phyloP scores from a whole-genome alignment of 2,888 invertebrate genomes.

The Diadromus collaris region DNA sequence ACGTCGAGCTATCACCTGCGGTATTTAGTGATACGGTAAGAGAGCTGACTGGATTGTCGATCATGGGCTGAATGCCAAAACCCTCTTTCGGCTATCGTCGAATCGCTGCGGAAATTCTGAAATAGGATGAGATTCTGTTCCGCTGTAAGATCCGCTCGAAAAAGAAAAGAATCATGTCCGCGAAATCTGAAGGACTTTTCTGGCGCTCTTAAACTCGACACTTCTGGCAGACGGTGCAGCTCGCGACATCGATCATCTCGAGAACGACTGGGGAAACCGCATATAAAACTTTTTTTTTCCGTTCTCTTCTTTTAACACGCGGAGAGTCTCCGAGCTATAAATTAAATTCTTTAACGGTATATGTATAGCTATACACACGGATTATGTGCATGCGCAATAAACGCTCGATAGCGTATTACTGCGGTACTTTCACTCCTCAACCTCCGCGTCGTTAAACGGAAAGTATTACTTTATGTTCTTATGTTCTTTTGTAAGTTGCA shows the following conservation, averaged over 20 bases:
- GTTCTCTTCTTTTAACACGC: background rate
- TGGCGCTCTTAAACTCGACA: background rate
- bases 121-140: background rate
- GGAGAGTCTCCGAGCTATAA: slow-evolving; percentile 14
- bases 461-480: slow-evolving; percentile 12
- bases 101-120: slow-evolving; percentile 4
- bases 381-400: slow-evolving; percentile 24
- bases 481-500: slow-evolving; percentile 13
- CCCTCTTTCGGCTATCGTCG: background rate
- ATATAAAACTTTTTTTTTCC: background rate
- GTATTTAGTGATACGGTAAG: background rate
- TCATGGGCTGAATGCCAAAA: slow-evolving; percentile 16
- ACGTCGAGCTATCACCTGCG: background rate
- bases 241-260: slow-evolving; percentile 33
- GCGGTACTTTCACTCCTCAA: slow-evolving; percentile 43
- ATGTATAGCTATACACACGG: background rate
- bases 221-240: slow-evolving; percentile 19
- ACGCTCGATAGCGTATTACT: slow-evolving; percentile 29
- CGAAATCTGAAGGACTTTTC: background rate
- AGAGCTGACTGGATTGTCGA: slow-evolving; percentile 16
- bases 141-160: background rate
- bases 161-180: background rate
- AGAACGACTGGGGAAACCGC: slow-evolving; percentile 7
- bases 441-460: slow-evolving; percentile 32
- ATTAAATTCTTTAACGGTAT: slow-evolving; percentile 16